A percentile compares a stretch with the other conserved stretches of the same genome.
Evolutionary conservation across 2,888 invertebrate species (phyloP).

Genomic region (Celastrina argiolus): DNA sequence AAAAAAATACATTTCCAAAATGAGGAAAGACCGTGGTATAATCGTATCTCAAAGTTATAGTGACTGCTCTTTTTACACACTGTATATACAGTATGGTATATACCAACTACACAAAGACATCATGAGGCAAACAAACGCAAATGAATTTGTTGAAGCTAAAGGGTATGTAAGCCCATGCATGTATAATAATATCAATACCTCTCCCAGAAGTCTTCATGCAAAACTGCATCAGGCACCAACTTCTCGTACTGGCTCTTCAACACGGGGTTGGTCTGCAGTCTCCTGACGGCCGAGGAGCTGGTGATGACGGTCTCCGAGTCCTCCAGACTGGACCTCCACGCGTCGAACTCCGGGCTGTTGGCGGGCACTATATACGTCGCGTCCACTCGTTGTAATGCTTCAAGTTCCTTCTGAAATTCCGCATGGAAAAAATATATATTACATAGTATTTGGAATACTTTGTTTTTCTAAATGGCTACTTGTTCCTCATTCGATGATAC

Average conservation of each 20-base stretch:
- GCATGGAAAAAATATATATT: slow-evolving; percentile 6
- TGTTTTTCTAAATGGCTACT: too few species aligned
- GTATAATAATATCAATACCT: slow-evolving; percentile 55
- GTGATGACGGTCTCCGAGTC: slow-evolving; percentile 42
- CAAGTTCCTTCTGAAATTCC: slow-evolving; percentile 80
- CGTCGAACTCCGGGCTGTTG: slow-evolving; percentile 67
- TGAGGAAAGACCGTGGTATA: too few species aligned
- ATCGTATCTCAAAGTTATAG: too few species aligned
- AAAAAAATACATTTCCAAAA: too few species aligned
- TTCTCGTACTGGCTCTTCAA: slow-evolving; percentile 80
- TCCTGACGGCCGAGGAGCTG: slow-evolving; percentile 42
- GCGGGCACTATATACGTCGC: slow-evolving; percentile 86
- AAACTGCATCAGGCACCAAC: slow-evolving; percentile 84
- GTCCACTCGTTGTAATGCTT: slow-evolving; percentile 83
- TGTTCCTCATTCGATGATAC: too few species aligned
- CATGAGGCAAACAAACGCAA: too few species aligned
- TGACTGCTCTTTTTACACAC: too few species aligned
- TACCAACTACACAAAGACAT: too few species aligned
- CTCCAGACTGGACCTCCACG: slow-evolving; percentile 63
- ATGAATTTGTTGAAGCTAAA: too few species aligned
- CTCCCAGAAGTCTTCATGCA: slow-evolving; percentile 88
- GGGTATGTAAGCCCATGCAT: too few species aligned
- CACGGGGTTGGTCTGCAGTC: slow-evolving; percentile 59
- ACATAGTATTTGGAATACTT: too few species aligned
- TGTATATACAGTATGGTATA: too few species aligned